Percentiles rank a stretch among this genome's conserved stretches.
phyloP scores from a whole-genome alignment of 2,113 vertebrate species.

The Pachypanchax playfairii region DNA sequence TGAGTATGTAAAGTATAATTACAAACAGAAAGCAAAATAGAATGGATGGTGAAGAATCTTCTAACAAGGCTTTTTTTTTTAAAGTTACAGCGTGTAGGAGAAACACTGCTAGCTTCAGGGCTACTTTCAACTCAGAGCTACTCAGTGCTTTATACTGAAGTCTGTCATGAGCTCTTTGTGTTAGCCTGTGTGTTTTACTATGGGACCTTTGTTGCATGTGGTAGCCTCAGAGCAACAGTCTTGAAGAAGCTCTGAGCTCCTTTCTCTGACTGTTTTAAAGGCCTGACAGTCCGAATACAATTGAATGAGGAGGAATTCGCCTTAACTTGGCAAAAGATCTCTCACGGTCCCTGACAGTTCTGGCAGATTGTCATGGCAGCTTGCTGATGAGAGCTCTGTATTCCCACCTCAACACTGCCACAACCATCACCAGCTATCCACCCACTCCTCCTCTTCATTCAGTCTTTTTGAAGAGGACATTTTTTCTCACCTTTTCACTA shows the following conservation, averaged over 20 bases:
- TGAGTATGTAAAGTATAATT: background rate
- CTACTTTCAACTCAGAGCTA: slow-evolving; percentile 43
- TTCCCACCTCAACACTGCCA: slow-evolving; percentile 11
- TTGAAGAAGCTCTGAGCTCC: slow-evolving; percentile 47
- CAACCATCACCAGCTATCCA: slow-evolving; percentile 20
- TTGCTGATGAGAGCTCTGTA: slow-evolving; percentile 56
- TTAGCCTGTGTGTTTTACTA: slow-evolving; percentile 48
- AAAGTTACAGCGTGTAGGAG: slow-evolving; percentile 23
- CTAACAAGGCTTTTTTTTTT: slow-evolving; percentile 29
- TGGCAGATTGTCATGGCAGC: slow-evolving; percentile 66
- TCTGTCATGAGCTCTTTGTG: slow-evolving; percentile 43
- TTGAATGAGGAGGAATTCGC: slow-evolving; percentile 64
- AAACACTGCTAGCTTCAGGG: slow-evolving; percentile 34
- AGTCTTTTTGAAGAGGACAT: slow-evolving; percentile 20
- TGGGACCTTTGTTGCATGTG: slow-evolving; percentile 51
- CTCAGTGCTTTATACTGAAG: slow-evolving; percentile 41
- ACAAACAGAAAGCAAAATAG: slow-evolving; percentile 20
- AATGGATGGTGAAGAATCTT: slow-evolving; percentile 21
- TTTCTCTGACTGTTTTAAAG: slow-evolving; percentile 46
- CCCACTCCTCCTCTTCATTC: slow-evolving; percentile 16
- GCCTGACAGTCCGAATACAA: slow-evolving; percentile 70
- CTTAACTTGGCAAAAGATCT: slow-evolving; percentile 73
- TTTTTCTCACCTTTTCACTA: background rate
- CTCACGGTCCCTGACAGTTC: slow-evolving; percentile 62
- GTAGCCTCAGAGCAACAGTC: slow-evolving; percentile 25